These are phyloP conservation scores for Electrophaes corylata DNA, from an alignment of 2,888 invertebrate genomes.

Conservation along the genomic window DNA sequence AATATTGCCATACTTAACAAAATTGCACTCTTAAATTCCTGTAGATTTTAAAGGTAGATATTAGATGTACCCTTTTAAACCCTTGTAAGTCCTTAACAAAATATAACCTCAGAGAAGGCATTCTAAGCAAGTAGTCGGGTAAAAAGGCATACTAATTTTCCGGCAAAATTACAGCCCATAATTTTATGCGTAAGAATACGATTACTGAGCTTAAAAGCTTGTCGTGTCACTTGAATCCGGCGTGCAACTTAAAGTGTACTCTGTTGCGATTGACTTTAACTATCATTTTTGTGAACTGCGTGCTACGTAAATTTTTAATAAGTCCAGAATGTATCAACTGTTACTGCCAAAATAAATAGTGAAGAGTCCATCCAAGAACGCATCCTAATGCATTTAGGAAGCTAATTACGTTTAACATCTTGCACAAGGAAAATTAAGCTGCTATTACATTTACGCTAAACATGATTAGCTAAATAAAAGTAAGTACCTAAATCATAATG, in stretches of 20 bases:
- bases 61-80: conserved; percentile 10
- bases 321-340: no score
- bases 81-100: conserved; percentile 19
- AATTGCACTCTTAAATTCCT: neutral
- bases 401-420: no score
- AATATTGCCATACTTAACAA: neutral
- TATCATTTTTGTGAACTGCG: no score
- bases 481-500: no score
- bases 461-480: no score
- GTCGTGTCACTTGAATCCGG: conserved; percentile 1
- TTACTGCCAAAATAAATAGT: no score
- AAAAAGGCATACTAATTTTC: conserved; percentile 19
- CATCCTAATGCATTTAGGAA: no score
- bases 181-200: conserved; percentile 25
- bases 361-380: no score
- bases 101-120: conserved; percentile 12
- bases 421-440: no score
- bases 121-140: conserved; percentile 16
- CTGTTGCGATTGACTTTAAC: neutral
- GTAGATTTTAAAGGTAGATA: conserved; percentile 24
- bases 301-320: no score
- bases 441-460: no score
- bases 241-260: neutral
- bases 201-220: conserved; percentile 6
- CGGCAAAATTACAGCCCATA: conserved; percentile 19